Evolutionary conservation across 2,113 vertebrate genomes (phyloP).

Genomic region (Hiodon tergisus): DNA sequence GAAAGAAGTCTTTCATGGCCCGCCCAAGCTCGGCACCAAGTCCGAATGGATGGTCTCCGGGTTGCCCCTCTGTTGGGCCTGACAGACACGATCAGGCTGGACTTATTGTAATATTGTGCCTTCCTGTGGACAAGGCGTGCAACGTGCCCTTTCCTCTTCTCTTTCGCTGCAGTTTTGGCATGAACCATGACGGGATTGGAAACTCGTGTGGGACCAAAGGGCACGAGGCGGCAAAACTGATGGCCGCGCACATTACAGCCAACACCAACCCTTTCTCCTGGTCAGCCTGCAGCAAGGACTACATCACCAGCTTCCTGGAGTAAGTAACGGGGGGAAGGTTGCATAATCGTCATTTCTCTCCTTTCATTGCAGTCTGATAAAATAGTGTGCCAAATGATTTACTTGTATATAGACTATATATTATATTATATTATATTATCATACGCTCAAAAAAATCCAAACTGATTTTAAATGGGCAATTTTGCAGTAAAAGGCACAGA

Average conservation of each 20-base stretch:
- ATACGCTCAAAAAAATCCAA: too few relatives aligned
- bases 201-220: constrained; percentile 98
- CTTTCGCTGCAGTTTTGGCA: constrained; percentile 79
- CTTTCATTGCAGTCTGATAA: background rate
- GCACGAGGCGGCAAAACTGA: constrained; percentile 96
- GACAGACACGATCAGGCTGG: background rate
- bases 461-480: too few relatives aligned
- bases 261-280: constrained; percentile 99
- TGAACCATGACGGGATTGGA: constrained; percentile 98
- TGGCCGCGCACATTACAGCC: constrained; percentile 97
- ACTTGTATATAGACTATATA: too few relatives aligned
- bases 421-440: too few relatives aligned
- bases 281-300: constrained; percentile 98
- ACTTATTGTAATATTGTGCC: background rate
- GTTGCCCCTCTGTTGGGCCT: background rate
- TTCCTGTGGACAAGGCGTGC: background rate
- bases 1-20: background rate
- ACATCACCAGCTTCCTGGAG: constrained; percentile 99
- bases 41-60: background rate
- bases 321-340: constrained; percentile 72
- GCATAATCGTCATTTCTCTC: background rate
- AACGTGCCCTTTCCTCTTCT: constrained; percentile 10
- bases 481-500: too few relatives aligned
- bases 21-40: constrained; percentile 25
- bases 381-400: too few relatives aligned